Percentiles rank a stretch among this genome's conserved stretches.
phyloP scores from a whole-genome alignment of 2,888 invertebrate genomes.

The Odontothrips loti region DNA sequence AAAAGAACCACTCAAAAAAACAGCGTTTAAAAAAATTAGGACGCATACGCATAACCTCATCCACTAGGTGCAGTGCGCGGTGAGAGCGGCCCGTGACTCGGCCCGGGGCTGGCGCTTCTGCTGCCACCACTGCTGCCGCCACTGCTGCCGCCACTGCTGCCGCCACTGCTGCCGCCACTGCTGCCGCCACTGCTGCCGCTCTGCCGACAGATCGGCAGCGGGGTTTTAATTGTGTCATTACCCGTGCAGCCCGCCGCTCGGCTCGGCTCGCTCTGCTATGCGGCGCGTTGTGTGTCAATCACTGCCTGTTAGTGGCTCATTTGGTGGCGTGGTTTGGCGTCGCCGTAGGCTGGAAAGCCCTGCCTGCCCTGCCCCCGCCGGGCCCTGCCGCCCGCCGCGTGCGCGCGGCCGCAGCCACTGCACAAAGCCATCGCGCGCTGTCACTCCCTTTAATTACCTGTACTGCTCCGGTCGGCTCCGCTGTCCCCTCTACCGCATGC shows the following conservation, averaged over 20 bases:
- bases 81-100: too few species aligned
- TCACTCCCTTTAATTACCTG: slow-evolving; percentile 21
- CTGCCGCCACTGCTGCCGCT: neutral
- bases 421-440: slow-evolving; percentile 13
- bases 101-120: too few species aligned
- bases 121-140: too few species aligned
- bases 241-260: neutral
- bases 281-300: slow-evolving; percentile 17
- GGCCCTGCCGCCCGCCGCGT: neutral
- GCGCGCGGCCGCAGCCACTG: neutral
- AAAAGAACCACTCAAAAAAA: too few species aligned
- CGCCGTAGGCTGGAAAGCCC: neutral
- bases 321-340: neutral
- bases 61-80: too few species aligned
- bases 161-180: neutral
- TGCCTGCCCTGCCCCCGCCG: neutral
- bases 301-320: slow-evolving; percentile 6
- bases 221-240: slow-evolving; percentile 12
- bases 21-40: too few species aligned
- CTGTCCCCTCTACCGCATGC: too few species aligned
- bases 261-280: neutral
- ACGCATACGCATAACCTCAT: too few species aligned
- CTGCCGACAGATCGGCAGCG: neutral
- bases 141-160: too few species aligned
- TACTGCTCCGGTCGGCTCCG: neutral